Conservation (phyloP, 2,113 vertebrate species). For the Cinclus cinclus region DNA sequence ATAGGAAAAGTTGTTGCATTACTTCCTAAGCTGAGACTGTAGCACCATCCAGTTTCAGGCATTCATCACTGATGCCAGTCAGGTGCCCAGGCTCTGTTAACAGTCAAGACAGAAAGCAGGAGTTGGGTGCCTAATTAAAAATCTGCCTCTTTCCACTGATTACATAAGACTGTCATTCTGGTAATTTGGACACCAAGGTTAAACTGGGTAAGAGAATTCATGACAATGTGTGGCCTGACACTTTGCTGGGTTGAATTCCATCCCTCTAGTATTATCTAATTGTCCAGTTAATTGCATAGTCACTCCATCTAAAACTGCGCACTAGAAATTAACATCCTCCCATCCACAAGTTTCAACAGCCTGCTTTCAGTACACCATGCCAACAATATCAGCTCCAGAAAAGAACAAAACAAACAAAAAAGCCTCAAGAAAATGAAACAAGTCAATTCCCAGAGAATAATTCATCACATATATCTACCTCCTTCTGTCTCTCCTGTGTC, state of each 20-base stretch:
- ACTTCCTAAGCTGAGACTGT: neutral
- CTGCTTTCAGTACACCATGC: neutral
- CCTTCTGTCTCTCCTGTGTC: neutral
- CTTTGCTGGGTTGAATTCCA: neutral
- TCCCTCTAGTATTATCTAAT: neutral
- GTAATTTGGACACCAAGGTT: slow-evolving; percentile 51
- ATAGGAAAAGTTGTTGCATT: neutral
- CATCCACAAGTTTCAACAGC: neutral
- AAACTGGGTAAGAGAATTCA: slow-evolving; percentile 15
- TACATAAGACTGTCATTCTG: slow-evolving; percentile 20
- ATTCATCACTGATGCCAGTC: neutral
- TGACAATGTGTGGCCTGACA: neutral
- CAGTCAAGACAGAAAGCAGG: slow-evolving; percentile 20
- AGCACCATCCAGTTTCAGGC: neutral
- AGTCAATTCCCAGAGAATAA: neutral
- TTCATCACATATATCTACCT: neutral
- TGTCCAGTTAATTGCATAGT: neutral
- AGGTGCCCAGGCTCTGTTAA: neutral
- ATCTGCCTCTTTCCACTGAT: neutral
- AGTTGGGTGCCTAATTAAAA: slow-evolving; percentile 27
- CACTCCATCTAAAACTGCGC: neutral
- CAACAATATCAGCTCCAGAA: neutral
- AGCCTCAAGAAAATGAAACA: neutral
- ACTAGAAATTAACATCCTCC: neutral
- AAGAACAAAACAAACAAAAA: neutral